A percentile compares a stretch with the other conserved stretches of the same genome.
Conservation (phyloP, 2,888 invertebrate genomes). For the Diploptera punctata region DNA sequence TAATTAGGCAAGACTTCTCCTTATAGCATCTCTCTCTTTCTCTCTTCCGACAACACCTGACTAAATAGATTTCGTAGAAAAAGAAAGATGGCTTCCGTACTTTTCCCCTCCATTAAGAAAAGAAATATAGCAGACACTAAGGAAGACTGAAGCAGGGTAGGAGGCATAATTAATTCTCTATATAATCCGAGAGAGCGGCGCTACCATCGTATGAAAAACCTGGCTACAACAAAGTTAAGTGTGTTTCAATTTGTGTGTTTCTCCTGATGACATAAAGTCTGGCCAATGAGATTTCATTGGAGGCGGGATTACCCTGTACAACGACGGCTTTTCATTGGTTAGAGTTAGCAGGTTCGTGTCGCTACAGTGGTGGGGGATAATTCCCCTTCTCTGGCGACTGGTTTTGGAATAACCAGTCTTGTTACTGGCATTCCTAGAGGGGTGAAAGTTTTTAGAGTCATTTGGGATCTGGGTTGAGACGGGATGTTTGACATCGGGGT, state of each 20-base stretch:
- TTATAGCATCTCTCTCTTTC: neutral
- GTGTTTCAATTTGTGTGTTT: slow-evolving; percentile 43
- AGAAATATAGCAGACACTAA: slow-evolving; percentile 25
- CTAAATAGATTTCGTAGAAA: slow-evolving; percentile 35
- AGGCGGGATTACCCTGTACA: slow-evolving; percentile 35
- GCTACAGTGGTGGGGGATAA: neutral
- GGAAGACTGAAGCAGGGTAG: slow-evolving; percentile 2
- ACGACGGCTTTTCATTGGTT: slow-evolving; percentile 34
- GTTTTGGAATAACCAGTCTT: no score
- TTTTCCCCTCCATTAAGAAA: slow-evolving; percentile 20
- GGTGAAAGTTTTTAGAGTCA: slow-evolving; percentile 14
- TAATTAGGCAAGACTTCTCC: no score
- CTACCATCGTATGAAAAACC: slow-evolving; percentile 38
- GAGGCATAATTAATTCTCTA: slow-evolving; percentile 43
- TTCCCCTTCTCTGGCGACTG: neutral
- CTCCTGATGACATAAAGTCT: slow-evolving; percentile 36
- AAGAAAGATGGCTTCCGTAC: slow-evolving; percentile 37
- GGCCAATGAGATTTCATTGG: slow-evolving; percentile 38
- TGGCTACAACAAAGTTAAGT: slow-evolving; percentile 40
- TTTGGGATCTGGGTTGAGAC: slow-evolving; percentile 6
- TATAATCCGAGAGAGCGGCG: slow-evolving; percentile 42
- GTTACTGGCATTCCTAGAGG: no score
- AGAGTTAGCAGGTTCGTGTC: neutral
- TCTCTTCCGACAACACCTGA: slow-evolving; percentile 1
- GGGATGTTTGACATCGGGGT: neutral